Conservation (phyloP, 2,113 vertebrate species). For the Aldabrachelys gigantea region DNA sequence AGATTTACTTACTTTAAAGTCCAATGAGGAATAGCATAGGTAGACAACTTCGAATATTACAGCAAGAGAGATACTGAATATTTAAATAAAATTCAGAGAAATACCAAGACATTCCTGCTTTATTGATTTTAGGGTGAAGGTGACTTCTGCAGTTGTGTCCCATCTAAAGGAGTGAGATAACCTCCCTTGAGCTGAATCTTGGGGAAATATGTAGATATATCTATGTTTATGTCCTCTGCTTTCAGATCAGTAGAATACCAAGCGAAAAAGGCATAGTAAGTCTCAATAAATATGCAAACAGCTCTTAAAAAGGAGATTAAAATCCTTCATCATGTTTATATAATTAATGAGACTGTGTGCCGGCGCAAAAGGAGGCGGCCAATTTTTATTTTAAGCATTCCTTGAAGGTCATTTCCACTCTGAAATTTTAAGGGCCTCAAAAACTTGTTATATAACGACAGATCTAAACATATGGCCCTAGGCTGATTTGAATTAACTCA, state of each 20-base stretch:
- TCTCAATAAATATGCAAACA: slow-evolving; percentile 34
- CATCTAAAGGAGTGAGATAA: background rate
- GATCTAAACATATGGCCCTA: slow-evolving; percentile 34
- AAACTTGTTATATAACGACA: slow-evolving; percentile 29
- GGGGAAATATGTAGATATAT: background rate
- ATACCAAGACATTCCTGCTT: background rate
- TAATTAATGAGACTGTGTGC: background rate
- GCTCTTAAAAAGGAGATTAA: slow-evolving; percentile 27
- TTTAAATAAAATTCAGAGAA: background rate
- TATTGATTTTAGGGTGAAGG: background rate
- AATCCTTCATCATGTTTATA: slow-evolving; percentile 22
- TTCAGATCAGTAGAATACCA: background rate
- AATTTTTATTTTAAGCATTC: background rate
- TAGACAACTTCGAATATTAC: background rate
- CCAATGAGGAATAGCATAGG: background rate
- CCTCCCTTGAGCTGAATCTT: rapidly evolving
- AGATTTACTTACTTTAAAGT: background rate
- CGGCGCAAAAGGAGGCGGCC: rapidly evolving
- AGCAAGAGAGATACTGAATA: background rate
- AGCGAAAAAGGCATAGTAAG: background rate
- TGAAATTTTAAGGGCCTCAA: background rate
- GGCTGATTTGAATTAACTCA: slow-evolving; percentile 57
- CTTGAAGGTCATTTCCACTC: slow-evolving; percentile 41
- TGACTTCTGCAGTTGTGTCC: background rate
- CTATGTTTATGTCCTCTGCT: background rate